Conservation (phyloP, 2,888 invertebrate species). For the Morpho helenor region DNA sequence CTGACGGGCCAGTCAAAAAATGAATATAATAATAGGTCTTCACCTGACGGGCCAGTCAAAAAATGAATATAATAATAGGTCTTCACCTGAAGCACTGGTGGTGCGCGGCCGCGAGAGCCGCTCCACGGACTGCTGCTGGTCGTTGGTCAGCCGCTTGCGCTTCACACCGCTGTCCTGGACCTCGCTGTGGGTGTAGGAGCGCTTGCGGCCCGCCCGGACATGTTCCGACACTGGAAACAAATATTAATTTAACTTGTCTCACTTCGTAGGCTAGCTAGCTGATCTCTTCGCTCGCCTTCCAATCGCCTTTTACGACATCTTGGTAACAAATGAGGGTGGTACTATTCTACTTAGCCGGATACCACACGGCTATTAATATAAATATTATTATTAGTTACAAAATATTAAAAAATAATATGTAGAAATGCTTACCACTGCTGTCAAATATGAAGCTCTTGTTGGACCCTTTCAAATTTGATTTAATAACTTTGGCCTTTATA, state of each 20-base stretch:
- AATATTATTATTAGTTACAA: no score
- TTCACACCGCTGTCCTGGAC: conserved; percentile 45
- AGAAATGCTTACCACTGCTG: conserved; percentile 42
- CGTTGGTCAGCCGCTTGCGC: conserved; percentile 47
- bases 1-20: no score
- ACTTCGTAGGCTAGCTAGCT: no score
- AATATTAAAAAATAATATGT: no score
- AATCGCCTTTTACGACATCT: no score
- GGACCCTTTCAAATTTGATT: conserved; percentile 70
- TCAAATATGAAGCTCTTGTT: conserved; percentile 70
- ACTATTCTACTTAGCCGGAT: no score
- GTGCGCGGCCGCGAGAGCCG: conserved; percentile 58
- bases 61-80: no score
- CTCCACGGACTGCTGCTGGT: conserved; percentile 48
- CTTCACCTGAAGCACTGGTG: conserved; percentile 48
- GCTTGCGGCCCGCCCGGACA: conserved; percentile 48
- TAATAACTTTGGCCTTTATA: conserved; percentile 58
- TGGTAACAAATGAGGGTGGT: no score
- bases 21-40: no score
- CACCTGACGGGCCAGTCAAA: no score
- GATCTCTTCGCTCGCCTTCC: no score
- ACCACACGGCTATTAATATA: no score
- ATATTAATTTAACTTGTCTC: not conserved
- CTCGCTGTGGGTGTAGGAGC: conserved; percentile 57
- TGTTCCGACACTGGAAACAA: conserved; percentile 29